Percentiles rank a stretch among this genome's conserved stretches.
Evolutionary conservation across 1,140 invertebrate genomes (phyloP).

Genomic region (Heterodera schachtii): DNA sequence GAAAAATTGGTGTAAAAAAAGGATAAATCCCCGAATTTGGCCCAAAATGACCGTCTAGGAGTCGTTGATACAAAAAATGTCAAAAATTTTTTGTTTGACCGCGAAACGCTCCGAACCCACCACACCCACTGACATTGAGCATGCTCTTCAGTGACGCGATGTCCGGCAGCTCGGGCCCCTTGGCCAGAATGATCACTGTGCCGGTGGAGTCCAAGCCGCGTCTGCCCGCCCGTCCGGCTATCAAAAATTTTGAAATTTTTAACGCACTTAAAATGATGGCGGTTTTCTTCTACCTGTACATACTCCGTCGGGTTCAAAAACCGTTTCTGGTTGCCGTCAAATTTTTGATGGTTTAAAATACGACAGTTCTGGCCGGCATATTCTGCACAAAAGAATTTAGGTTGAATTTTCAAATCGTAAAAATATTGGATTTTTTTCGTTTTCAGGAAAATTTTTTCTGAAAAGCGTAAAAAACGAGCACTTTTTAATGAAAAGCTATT

Average conservation of each 20-base stretch:
- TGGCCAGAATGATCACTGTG: slow-evolving; percentile 88
- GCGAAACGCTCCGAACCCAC: too few relatives aligned
- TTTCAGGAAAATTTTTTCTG: too few relatives aligned
- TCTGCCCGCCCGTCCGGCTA: slow-evolving; percentile 93
- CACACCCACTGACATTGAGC: slow-evolving; percentile 20
- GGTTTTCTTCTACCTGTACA: slow-evolving; percentile 33
- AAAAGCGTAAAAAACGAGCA: too few relatives aligned
- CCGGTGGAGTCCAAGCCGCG: slow-evolving; percentile 88
- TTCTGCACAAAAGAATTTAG: slow-evolving; percentile 75
- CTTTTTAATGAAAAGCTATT: too few relatives aligned
- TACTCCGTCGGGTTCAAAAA: slow-evolving; percentile 78
- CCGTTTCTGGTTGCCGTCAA: slow-evolving; percentile 80
- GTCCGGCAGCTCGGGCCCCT: slow-evolving; percentile 51
- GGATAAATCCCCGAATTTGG: too few relatives aligned
- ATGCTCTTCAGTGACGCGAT: slow-evolving; percentile 35
- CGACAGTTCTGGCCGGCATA: slow-evolving; percentile 91
- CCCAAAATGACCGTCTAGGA: too few relatives aligned
- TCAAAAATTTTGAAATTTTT: slow-evolving; percentile 71
- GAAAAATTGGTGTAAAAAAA: too few relatives aligned
- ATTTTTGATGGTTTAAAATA: slow-evolving; percentile 92
- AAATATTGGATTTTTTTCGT: too few relatives aligned
- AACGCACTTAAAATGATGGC: background rate
- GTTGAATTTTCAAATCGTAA: too few relatives aligned
- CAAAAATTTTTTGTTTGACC: too few relatives aligned
- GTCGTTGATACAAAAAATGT: too few relatives aligned